A percentile compares a stretch with the other conserved stretches of the same genome.
These are phyloP conservation scores for Drosophila paulistorum DNA, from an alignment of 1,140 invertebrate genomes.

Conservation along the genomic window DNA sequence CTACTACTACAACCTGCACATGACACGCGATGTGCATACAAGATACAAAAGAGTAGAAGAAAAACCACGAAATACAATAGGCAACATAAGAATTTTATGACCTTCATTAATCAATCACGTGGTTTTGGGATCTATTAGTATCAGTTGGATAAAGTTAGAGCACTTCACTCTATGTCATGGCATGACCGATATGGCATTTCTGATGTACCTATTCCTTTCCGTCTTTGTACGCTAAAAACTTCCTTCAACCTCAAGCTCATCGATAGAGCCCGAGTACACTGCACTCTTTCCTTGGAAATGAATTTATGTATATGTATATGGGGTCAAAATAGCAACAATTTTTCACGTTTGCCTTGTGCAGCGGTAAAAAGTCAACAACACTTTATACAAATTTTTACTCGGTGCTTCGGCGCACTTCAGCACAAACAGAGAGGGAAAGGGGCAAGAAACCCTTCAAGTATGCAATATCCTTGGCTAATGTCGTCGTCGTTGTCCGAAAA, in stretches of 20 bases:
- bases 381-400: conserved; percentile 41
- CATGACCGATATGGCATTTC: conserved; percentile 7
- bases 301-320: conserved; percentile 10
- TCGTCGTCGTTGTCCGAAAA: conserved; percentile 34
- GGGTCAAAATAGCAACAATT: conserved; percentile 81
- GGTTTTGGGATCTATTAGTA: conserved; percentile 10
- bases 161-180: conserved; percentile 11
- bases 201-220: background rate
- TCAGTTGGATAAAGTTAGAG: conserved; percentile 8
- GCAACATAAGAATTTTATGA: conserved; percentile 12
- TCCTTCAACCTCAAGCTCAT: background rate
- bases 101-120: conserved; percentile 13
- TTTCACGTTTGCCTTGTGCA: conserved; percentile 61
- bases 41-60: conserved; percentile 1
- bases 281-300: conserved; percentile 73
- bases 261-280: conserved; percentile 39
- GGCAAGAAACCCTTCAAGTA: conserved; percentile 36
- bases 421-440: conserved; percentile 1
- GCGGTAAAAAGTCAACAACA: conserved; percentile 75
- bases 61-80: background rate
- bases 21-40: conserved; percentile 50
- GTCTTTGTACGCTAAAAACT: background rate
- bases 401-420: conserved; percentile 50
- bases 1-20: background rate
- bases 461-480: conserved; percentile 82